Percentiles rank a stretch among this genome's conserved stretches.
Evolutionary conservation across 2,113 vertebrate species (phyloP).

Genomic region (Coregonus clupeaformis): DNA sequence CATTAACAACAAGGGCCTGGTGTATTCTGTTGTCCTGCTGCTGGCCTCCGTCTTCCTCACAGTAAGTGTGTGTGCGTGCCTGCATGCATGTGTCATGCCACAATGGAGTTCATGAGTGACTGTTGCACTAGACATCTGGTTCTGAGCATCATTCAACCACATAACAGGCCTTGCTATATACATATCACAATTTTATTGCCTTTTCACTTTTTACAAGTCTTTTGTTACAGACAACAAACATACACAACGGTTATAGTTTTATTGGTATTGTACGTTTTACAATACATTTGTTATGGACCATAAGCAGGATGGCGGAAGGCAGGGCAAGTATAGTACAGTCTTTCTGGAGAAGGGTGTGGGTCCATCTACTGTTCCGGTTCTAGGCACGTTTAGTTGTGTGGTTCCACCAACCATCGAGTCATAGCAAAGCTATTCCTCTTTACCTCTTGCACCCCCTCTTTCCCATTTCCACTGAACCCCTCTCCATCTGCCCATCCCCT

Average conservation of each 20-base stretch:
- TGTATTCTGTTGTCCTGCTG: slow-evolving; percentile 79
- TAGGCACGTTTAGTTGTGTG: background rate
- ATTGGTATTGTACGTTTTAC: background rate
- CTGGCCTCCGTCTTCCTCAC: slow-evolving; percentile 79
- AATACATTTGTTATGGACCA: background rate
- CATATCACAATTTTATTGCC: background rate
- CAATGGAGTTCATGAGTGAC: background rate
- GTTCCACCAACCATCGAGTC: background rate
- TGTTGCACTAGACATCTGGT: background rate
- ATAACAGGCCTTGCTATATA: background rate
- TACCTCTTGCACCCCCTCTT: background rate
- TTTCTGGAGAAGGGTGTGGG: too few relatives aligned
- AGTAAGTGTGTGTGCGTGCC: slow-evolving; percentile 54
- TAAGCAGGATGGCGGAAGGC: background rate
- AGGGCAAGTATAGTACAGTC: too few relatives aligned
- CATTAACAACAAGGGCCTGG: slow-evolving; percentile 80
- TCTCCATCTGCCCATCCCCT: background rate
- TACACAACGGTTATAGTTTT: background rate
- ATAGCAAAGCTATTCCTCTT: background rate
- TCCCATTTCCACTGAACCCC: background rate
- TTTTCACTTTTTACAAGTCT: too few relatives aligned
- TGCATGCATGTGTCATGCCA: background rate
- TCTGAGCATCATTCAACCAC: background rate
- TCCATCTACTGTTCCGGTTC: too few relatives aligned
- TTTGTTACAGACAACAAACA: background rate